A percentile compares a stretch with the other conserved stretches of the same genome.
phyloP scores from a whole-genome alignment of 2,797 vertebrate species.

The Cyclura pinguis region DNA sequence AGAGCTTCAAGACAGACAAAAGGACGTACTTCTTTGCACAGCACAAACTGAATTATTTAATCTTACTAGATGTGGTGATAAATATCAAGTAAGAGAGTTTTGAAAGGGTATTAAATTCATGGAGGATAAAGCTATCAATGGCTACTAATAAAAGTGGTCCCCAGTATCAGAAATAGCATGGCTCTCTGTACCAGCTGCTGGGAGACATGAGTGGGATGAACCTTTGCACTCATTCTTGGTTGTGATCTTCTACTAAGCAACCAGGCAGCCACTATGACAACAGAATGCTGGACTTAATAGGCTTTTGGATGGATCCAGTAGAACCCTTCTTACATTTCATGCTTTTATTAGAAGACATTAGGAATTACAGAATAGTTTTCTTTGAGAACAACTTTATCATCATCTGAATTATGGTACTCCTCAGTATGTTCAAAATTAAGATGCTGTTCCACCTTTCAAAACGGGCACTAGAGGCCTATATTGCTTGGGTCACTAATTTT shows the following conservation, averaged over 20 bases:
- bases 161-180: neutral
- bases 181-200: neutral
- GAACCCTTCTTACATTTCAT: neutral
- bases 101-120: neutral
- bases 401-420: neutral
- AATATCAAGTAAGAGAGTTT: neutral
- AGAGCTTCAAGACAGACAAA: neutral
- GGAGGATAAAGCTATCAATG: neutral
- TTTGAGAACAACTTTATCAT: neutral
- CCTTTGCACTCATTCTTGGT: neutral
- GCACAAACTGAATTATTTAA: neutral
- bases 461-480: neutral
- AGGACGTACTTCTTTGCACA: neutral
- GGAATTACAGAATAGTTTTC: neutral
- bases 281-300: neutral
- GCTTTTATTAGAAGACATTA: neutral
- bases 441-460: neutral
- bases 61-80: neutral
- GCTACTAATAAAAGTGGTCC: neutral
- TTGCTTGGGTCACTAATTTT: neutral
- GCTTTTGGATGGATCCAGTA: neutral
- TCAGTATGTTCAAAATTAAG: neutral
- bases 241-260: neutral
- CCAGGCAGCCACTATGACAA: neutral
- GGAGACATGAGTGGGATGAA: neutral